Base-by-base conservation (phyloP, 2,113 vertebrate genomes). In the Brachyistius frenatus region DNA sequence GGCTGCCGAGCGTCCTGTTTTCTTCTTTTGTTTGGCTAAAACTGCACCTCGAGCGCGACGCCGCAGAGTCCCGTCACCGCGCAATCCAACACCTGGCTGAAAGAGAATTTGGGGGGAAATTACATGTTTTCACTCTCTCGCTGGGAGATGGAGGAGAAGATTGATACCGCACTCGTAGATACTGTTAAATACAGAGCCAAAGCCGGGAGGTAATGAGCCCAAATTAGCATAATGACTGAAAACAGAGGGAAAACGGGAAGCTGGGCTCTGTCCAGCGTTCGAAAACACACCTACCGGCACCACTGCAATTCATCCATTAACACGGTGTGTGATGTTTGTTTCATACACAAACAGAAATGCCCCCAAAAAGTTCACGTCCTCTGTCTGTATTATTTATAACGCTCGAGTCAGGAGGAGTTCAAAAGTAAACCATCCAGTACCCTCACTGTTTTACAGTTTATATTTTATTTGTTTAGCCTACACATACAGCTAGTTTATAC, bases 161-260 rank as follows among this genome's bases (percentile, higher is more conserved):
- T 41, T 36, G 4, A 49, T 39, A 37, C 14, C 36, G 11, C 31
- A 35, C n/a, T 55, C 46, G 23, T 23, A 23, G 23, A 16, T 14
- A 53, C 30, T 2, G 1, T 73, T 31, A 47, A 15, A 14, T 44
- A 5, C 13, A 13, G 35, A 46, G 37, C 15, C 3, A n/a, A 1
- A 49, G 33, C 7, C 16, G 7, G 53, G 44, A 44, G 5, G 13
- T 7, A 15, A 49, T 66, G 30, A 5, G 31, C 31, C 66, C n/a
- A n/a, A 57, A 63, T 80, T 55, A 49, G 47, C 55, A 63, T 61
- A 32, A 55, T 31, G 14, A 47, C 52, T 36, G 31, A 16, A 7
- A 65, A 15, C 11, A 36, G 4, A 15, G 49, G 5, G 23, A 53
- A 23, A 53, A 53, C 49, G 10, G 7, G 39, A 9, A 41, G 41